Base-by-base conservation (phyloP, 2,113 vertebrate species). In the Corythornis madagascariensis region DNA sequence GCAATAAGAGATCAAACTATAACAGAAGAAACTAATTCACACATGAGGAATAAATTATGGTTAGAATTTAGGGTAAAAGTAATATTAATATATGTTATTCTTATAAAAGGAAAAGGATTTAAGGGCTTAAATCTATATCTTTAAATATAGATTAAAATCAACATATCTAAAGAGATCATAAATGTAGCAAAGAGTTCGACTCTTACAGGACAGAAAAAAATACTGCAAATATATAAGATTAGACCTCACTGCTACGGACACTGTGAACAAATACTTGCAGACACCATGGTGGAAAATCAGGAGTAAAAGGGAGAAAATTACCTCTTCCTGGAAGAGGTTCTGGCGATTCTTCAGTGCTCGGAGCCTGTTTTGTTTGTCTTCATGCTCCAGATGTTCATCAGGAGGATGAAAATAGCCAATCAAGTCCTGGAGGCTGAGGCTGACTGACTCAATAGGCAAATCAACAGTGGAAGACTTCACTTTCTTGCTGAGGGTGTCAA, bases 321-420 rank as follows among this genome's bases (percentile, higher is more conserved):
- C 99, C 99, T 99, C 99, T 97, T 99, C 99, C 95, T 99, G 99
- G 95, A 99, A 99, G 92, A 99, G 99, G 91, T 99, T 99, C 97
- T 99, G 99, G 28, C 99, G 97, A 85, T 99, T 99, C 97, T 99
- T 99, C 84, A 99, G 97, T 33, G 99, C 98, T 81, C 99, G 96
- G 42, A 99, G 98, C 9, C 98, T 96, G 96, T 99, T 99, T 97
- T 99, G 99, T 72, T 99, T 99, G 90, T 99, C 98, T 93, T 99
- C 99, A 2, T 99, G 99, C 77, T 99, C 99, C 92, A 99, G 91
- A 74, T 99, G 98, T 26, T 99, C 99, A 13, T 98, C 99, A 1
- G 99, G 98, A 1, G 98, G 99, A 28, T 99, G 99, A 96, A 99
- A 99, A 97, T 99, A 99, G 65, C 99, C 98, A 55, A 99, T 99